Evolutionary conservation across 2,888 invertebrate genomes (phyloP).

Genomic region (Lasioglossum leucozonium): DNA sequence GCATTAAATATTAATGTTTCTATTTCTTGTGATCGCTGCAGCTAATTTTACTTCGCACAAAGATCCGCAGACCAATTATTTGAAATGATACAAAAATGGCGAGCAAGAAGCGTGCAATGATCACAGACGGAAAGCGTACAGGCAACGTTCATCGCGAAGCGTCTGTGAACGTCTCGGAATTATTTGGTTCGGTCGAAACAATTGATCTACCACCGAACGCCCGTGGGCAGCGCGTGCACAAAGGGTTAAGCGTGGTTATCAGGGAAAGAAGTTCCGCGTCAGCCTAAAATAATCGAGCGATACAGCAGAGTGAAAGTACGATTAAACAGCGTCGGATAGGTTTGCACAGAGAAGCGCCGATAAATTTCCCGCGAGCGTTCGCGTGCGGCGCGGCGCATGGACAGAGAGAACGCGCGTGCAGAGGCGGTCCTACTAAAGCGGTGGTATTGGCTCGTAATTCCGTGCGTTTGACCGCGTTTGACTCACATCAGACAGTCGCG

Average conservation of each 20-base stretch:
- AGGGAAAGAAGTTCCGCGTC: not conserved
- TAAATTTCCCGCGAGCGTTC: not conserved
- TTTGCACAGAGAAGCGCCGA: not conserved
- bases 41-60: no score
- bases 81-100: no score
- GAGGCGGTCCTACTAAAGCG: conserved; percentile 34
- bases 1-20: no score
- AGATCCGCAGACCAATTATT: no score
- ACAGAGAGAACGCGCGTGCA: not conserved
- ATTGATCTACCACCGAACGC: no score
- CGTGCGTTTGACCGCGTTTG: conserved; percentile 59
- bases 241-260: not conserved
- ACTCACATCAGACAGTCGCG: conserved; percentile 59
- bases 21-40: no score
- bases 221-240: not conserved
- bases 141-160: no score
- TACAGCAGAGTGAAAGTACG: not conserved
- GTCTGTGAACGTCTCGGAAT: no score
- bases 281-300: not conserved
- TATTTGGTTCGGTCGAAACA: no score
- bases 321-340: not conserved
- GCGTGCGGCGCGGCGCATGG: not conserved
- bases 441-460: conserved; percentile 54
- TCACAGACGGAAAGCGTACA: no score
- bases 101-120: no score